Conservation (phyloP, 2,797 vertebrate species). For the Limosa lapponica region DNA sequence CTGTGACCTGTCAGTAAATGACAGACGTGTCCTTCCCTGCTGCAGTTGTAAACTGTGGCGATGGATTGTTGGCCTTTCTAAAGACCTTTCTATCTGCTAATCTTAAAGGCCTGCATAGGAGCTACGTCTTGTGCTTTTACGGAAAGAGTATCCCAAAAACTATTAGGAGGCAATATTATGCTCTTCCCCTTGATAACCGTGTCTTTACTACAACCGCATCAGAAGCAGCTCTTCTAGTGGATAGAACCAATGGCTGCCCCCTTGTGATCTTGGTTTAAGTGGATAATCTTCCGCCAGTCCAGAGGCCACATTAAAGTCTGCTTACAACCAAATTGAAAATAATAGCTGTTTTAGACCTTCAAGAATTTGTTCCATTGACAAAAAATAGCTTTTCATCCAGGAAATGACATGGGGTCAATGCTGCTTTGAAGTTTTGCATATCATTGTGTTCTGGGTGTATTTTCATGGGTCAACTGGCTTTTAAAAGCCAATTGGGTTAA, state of each 20-base stretch:
- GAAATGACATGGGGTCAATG: neutral
- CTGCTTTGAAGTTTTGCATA: neutral
- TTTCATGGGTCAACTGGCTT: neutral
- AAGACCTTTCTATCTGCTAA: neutral
- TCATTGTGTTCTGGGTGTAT: neutral
- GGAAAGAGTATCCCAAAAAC: neutral
- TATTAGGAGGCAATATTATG: neutral
- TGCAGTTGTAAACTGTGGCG: neutral
- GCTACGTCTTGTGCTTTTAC: neutral
- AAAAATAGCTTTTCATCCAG: neutral
- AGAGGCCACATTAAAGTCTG: constrained; percentile 1
- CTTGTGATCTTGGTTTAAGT: constrained; percentile 36
- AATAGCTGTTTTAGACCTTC: constrained; percentile 9
- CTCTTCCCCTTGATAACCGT: neutral
- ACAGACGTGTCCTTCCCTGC: neutral
- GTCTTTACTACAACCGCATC: neutral
- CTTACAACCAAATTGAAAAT: constrained; percentile 22
- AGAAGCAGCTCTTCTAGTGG: neutral
- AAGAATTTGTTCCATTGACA: neutral
- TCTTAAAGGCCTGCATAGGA: neutral
- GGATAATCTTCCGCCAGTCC: neutral
- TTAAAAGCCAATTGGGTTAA: neutral
- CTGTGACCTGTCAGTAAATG: neutral
- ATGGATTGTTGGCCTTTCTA: neutral
- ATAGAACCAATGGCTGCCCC: neutral